Evolutionary conservation across 2,888 invertebrate species (phyloP), one percentile per base, ranked within the genome.

Genomic region (Teleiodes luculella): DNA sequence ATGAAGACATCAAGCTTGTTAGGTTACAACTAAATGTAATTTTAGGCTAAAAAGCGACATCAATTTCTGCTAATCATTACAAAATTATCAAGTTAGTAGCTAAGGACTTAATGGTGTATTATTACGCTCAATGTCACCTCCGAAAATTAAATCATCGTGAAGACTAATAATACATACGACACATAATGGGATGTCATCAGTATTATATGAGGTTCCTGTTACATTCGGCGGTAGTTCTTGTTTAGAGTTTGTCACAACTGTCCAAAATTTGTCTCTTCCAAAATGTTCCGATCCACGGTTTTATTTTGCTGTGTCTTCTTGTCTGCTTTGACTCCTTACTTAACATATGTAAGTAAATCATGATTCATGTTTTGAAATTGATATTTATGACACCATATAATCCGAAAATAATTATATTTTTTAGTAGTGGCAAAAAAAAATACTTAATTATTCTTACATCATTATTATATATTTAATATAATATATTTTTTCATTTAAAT

Each of bases 221-320:
- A 51, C 54, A 39, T 43, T 53, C 30, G 35, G n/a, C 48, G 13
- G 46, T 54, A 54, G 52, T 16, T 46, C 16, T 13, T 43, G 7
- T 43, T 6, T 13, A 43, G 43, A 13, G 28, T 28, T 28, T 10
- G 6, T 8, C 6, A 6, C n/a, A 4, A 28, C 28, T 41, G 20
- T 6, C 43, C 3, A 43, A 28, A 24, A 43, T 43, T 43, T 1
- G 13, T 11, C 6, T 28, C 28, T 3, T 43, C 39, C 16, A 78
- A 70, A 63, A 83, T 83, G 83, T 63, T 65, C 8, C 70, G 66
- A 43, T 8, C 57, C 14, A 56, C 65, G 2, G 37, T 69, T 52
- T 59, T 74, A 3, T 14, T 76, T 39, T 72, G 66, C 57, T 72
- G 63, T 46, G 63, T 65, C 54, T 61, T 57, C 46, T 63, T 70